phyloP scores from a whole-genome alignment of 1,140 invertebrate species.

The Aphis craccivora region DNA sequence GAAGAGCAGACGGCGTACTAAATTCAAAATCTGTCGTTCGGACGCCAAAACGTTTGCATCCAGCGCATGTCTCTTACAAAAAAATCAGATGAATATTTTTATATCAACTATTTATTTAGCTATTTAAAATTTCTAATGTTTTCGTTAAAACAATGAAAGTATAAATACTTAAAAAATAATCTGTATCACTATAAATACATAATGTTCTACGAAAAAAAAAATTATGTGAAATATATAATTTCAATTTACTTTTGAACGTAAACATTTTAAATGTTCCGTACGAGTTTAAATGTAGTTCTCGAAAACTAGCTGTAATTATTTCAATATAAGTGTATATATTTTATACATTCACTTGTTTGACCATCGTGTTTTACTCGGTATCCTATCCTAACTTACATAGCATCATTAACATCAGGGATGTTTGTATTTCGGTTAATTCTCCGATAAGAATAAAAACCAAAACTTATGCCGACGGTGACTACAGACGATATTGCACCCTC shows the following conservation, averaged over 20 bases:
- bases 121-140: background rate
- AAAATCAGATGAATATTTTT: background rate
- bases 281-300: background rate
- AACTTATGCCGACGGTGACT: background rate
- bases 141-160: background rate
- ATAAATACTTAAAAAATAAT: too few relatives aligned
- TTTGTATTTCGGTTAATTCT: background rate
- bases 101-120: background rate
- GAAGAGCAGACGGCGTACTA: background rate
- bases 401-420: background rate
- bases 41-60: background rate
- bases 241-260: too few relatives aligned
- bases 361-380: background rate
- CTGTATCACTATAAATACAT: too few relatives aligned
- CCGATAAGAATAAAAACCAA: background rate
- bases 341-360: background rate
- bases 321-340: background rate
- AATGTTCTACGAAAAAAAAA: too few relatives aligned
- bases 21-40: conserved; percentile 29
- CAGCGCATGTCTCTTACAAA: background rate
- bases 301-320: background rate
- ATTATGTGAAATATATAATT: too few relatives aligned
- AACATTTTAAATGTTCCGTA: too few relatives aligned
- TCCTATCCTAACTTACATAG: background rate
- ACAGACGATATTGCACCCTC: background rate